A percentile compares a stretch with the other conserved stretches of the same genome.
phyloP scores from a whole-genome alignment of 1,140 invertebrate species.

The Pinna nobilis region DNA sequence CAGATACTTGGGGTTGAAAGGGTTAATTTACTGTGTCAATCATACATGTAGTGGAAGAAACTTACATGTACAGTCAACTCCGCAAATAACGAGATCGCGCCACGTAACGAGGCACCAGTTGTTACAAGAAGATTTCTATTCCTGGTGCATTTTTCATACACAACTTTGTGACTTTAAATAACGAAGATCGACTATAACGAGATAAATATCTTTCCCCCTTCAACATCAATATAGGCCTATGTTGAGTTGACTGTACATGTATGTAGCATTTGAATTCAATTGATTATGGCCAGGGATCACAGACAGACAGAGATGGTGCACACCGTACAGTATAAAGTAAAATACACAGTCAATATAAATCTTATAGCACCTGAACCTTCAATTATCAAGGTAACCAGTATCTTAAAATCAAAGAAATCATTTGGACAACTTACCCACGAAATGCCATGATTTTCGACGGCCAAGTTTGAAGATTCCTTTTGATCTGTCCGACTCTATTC shows the following conservation, averaged over 20 bases:
- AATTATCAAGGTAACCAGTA: neutral
- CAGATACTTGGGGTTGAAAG: too few relatives aligned
- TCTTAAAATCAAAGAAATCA: neutral
- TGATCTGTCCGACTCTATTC: slow-evolving; percentile 87
- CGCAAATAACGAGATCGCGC: too few relatives aligned
- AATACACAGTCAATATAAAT: neutral
- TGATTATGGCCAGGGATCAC: slow-evolving; percentile 92
- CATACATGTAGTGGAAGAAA: too few relatives aligned
- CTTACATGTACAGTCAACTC: too few relatives aligned
- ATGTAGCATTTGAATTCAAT: slow-evolving; percentile 79
- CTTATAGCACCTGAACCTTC: neutral
- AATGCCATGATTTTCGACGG: slow-evolving; percentile 93
- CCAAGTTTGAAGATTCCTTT: slow-evolving; percentile 85
- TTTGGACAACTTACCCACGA: slow-evolving; percentile 81
- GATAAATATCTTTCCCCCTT: too few relatives aligned
- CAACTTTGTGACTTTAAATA: too few relatives aligned
- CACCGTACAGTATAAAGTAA: slow-evolving; percentile 74
- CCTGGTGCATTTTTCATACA: too few relatives aligned
- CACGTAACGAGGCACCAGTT: too few relatives aligned
- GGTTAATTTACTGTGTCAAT: too few relatives aligned
- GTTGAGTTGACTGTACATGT: slow-evolving; percentile 81
- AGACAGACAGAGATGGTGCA: slow-evolving; percentile 85
- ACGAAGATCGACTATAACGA: neutral
- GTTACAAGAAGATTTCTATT: too few relatives aligned
- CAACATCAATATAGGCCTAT: too few relatives aligned